phyloP scores from a whole-genome alignment of 2,797 vertebrate genomes.

The Cuniculus paca region DNA sequence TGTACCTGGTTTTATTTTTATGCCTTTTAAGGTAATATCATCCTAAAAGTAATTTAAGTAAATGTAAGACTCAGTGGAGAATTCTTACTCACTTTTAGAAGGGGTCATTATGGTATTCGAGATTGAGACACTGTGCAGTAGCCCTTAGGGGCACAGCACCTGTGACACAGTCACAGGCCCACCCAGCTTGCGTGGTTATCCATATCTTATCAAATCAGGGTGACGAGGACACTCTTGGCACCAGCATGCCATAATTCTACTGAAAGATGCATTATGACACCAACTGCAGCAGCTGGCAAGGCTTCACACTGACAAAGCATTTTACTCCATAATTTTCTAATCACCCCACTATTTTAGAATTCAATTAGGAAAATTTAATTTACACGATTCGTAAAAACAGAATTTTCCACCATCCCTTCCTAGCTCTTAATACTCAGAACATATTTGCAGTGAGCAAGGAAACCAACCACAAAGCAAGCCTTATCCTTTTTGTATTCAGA shows the following conservation, averaged over 20 bases:
- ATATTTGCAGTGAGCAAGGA: constrained; percentile 55
- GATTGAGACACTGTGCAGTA: neutral
- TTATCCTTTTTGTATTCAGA: constrained; percentile 34
- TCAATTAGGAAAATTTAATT: constrained; percentile 71
- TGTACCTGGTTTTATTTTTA: constrained; percentile 31
- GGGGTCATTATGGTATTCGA: neutral
- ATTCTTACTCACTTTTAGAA: constrained; percentile 44
- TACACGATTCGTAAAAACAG: constrained; percentile 56
- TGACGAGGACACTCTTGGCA: neutral
- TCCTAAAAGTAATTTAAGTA: constrained; percentile 4
- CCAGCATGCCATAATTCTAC: neutral
- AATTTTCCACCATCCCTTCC: constrained; percentile 26
- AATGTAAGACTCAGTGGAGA: neutral
- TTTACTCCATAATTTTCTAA: constrained; percentile 66
- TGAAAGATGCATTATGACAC: neutral
- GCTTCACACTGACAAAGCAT: constrained; percentile 53
- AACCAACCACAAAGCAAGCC: constrained; percentile 50
- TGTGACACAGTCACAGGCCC: neutral
- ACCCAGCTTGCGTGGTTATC: neutral
- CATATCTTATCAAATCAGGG: neutral
- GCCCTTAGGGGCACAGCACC: neutral
- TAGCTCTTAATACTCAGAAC: constrained; percentile 44
- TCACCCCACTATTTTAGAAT: constrained; percentile 67
- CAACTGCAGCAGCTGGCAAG: constrained; percentile 1
- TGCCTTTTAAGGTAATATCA: constrained; percentile 45